Evolutionary conservation across 2,113 vertebrate species (phyloP).

Genomic region (Emydura subglobosa): DNA sequence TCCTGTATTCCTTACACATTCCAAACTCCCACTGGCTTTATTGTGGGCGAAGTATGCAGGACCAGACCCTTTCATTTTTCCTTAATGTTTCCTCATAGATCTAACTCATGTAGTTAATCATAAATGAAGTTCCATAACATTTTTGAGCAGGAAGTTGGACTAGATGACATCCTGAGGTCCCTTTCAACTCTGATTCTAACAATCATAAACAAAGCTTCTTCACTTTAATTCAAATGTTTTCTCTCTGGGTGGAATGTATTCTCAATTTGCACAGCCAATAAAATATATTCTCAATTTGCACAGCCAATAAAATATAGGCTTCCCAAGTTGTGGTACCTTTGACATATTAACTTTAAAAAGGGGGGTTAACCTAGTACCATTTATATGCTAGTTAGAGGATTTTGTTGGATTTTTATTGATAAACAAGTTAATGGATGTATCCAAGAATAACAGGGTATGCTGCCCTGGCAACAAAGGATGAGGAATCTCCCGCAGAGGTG

Average conservation of each 20-base stretch:
- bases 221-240: neutral
- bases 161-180: too few species aligned
- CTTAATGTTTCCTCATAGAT: conserved; percentile 17
- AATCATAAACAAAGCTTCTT: neutral
- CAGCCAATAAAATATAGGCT: neutral
- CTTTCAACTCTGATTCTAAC: neutral
- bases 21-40: neutral
- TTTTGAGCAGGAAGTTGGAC: too few species aligned
- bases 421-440: conserved; percentile 22
- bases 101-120: conserved; percentile 28
- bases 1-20: neutral
- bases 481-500: neutral
- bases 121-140: conserved; percentile 15
- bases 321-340: neutral
- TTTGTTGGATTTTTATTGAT: conserved; percentile 2
- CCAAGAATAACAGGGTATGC: neutral
- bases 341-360: neutral
- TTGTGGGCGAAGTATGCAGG: neutral
- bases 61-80: neutral
- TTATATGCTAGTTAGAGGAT: neutral
- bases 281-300: neutral
- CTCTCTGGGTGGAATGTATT: neutral
- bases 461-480: neutral
- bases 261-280: neutral
- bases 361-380: neutral